phyloP scores from a whole-genome alignment of 1,140 invertebrate genomes.

The Capitella teleta region DNA sequence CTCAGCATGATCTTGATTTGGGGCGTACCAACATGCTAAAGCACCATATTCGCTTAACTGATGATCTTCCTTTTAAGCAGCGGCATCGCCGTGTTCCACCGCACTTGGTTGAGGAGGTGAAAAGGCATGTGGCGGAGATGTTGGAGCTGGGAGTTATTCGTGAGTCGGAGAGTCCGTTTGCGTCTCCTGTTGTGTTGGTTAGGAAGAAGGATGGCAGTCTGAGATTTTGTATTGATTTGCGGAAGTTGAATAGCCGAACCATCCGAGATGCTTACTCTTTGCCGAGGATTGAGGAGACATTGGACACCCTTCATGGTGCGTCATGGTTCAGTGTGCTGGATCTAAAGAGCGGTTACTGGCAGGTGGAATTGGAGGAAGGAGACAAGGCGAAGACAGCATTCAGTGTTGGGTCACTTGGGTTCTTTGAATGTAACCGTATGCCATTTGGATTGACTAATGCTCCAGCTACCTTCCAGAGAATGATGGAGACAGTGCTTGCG shows the following conservation, averaged over 20 bases:
- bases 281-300: not conserved
- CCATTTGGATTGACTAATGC: too few species aligned
- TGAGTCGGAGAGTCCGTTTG: conserved; percentile 11
- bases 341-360: conserved; percentile 9
- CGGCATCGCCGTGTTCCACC: not conserved
- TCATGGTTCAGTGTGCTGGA: conserved; percentile 10
- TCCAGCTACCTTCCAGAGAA: too few species aligned
- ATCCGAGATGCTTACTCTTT: conserved; percentile 11
- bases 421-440: too few species aligned
- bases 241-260: conserved; percentile 16
- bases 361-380: conserved; percentile 9
- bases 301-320: conserved; percentile 6
- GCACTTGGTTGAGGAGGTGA: not conserved
- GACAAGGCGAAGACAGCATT: conserved; percentile 11
- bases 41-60: not conserved
- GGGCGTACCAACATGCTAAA: too few species aligned
- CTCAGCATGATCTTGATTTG: too few species aligned
- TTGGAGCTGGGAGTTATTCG: not conserved
- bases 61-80: conserved; percentile 2
- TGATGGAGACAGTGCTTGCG: too few species aligned
- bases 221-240: conserved; percentile 19
- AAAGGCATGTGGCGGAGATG: not conserved
- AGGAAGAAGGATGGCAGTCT: conserved; percentile 19
- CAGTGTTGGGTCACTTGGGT: too few species aligned
- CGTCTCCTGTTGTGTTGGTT: conserved; percentile 9